A percentile compares a stretch with the other conserved stretches of the same genome.
Conservation (phyloP, 2,113 vertebrate species). For the Tychaedon coryphoeus region DNA sequence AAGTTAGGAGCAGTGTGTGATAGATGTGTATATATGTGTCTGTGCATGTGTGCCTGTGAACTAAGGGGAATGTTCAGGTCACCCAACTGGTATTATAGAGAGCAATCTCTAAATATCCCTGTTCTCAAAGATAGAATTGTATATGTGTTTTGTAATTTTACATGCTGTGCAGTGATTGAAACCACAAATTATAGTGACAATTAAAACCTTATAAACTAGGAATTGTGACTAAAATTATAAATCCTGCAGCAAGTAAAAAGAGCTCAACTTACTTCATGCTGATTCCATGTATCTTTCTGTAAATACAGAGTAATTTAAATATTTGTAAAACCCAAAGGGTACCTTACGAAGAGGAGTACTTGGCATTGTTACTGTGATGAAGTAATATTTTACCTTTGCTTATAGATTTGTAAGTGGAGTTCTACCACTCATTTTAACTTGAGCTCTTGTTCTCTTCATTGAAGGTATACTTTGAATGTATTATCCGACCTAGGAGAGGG, state of each 20-base stretch:
- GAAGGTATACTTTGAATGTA: slow-evolving; percentile 91
- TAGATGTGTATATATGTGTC: accelerated
- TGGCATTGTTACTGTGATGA: not conserved
- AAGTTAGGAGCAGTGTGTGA: not conserved
- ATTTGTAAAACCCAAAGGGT: not conserved
- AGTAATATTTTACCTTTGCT: not conserved
- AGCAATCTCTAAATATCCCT: not conserved
- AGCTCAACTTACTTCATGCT: not conserved
- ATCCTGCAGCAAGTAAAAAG: not conserved
- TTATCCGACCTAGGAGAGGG: slow-evolving; percentile 91
- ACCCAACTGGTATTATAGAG: not conserved
- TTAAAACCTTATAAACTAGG: not conserved
- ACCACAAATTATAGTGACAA: not conserved
- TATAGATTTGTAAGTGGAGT: not conserved
- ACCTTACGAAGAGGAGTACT: not conserved
- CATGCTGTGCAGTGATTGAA: not conserved
- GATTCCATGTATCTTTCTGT: not conserved
- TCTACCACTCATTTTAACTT: not conserved
- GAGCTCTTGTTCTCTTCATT: slow-evolving; percentile 7
- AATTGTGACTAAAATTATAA: not conserved
- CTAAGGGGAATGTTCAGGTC: not conserved
- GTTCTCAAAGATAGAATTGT: not conserved
- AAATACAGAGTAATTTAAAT: not conserved
- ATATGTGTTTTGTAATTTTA: not conserved
- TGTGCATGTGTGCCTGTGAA: not conserved